Conservation (phyloP, 2,888 invertebrate genomes). For the Epirrita christyi region DNA sequence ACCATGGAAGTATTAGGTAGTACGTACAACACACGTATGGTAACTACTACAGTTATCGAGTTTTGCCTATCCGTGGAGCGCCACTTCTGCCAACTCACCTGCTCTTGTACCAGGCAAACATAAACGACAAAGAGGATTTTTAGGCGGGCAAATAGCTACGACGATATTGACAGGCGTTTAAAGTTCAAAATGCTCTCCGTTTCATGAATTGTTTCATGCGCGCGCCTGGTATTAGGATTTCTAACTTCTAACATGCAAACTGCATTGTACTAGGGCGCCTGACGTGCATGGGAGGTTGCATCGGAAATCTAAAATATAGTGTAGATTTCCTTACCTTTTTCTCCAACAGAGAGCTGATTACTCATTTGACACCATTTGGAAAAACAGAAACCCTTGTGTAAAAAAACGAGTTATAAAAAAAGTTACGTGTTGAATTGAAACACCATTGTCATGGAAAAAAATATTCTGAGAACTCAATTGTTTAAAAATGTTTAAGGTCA, state of each 20-base stretch:
- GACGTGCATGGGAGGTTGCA: slow-evolving; percentile 13
- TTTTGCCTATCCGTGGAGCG: slow-evolving; percentile 17
- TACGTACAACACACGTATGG: no score
- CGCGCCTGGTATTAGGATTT: slow-evolving; percentile 34
- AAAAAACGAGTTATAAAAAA: no score
- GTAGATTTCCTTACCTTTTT: no score
- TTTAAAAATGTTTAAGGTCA: no score
- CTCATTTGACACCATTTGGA: no score
- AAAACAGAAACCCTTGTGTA: no score
- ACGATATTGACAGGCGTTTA: background rate
- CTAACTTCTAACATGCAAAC: slow-evolving; percentile 32
- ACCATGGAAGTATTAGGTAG: no score
- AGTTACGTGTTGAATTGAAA: no score
- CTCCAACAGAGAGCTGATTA: no score
- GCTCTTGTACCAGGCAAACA: slow-evolving; percentile 28
- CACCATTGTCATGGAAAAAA: no score
- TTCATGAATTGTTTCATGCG: slow-evolving; percentile 8
- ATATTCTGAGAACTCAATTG: no score
- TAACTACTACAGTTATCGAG: no score
- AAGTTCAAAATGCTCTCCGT: background rate
- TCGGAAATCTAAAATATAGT: background rate
- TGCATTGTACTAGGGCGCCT: slow-evolving; percentile 31
- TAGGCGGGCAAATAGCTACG: slow-evolving; percentile 5
- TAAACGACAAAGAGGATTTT: background rate
- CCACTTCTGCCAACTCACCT: slow-evolving; percentile 24